Evolutionary conservation across 2,888 invertebrate species (phyloP).

Genomic region (Drosophila infuscata): DNA sequence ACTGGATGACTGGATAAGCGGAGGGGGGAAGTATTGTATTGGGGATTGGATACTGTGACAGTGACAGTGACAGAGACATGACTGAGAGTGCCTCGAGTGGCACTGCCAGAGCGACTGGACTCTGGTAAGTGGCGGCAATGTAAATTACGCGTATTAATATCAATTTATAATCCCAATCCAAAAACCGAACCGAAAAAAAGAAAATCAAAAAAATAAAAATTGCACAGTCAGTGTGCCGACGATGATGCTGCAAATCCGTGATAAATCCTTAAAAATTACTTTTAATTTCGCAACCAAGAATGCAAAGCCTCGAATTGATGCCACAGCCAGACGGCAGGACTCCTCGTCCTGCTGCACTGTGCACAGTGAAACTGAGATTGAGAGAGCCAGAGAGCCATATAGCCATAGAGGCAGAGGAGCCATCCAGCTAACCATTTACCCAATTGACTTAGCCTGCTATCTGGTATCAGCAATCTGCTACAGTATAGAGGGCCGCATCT

Average conservation of each 20-base stretch:
- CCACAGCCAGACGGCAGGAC: slow-evolving; percentile 22
- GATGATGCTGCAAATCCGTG: slow-evolving; percentile 71
- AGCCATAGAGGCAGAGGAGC: background rate
- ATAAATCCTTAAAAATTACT: slow-evolving; percentile 76
- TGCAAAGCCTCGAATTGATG: slow-evolving; percentile 65
- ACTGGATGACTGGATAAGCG: background rate
- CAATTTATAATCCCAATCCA: slow-evolving; percentile 70
- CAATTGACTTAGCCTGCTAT: slow-evolving; percentile 40
- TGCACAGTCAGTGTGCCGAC: slow-evolving; percentile 52
- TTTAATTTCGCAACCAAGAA: slow-evolving; percentile 65
- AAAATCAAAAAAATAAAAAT: slow-evolving; percentile 19
- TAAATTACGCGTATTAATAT: slow-evolving; percentile 73
- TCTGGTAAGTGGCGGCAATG: slow-evolving; percentile 63
- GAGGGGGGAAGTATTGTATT: background rate
- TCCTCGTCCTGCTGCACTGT: slow-evolving; percentile 33
- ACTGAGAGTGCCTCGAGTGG: slow-evolving; percentile 30
- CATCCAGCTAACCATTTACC: slow-evolving; percentile 25
- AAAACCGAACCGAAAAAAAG: slow-evolving; percentile 46
- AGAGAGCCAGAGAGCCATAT: background rate
- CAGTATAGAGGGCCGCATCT: slow-evolving; percentile 44
- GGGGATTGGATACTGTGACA: slow-evolving; percentile 9
- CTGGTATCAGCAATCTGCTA: slow-evolving; percentile 19
- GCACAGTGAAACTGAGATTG: slow-evolving; percentile 19
- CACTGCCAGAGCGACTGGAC: slow-evolving; percentile 19
- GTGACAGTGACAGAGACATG: slow-evolving; percentile 30